These are phyloP conservation scores for Halisarca cf. caerulea DNA, from an alignment of 37 sponge, comb jelly and placozoan species.

Conservation along the genomic window DNA sequence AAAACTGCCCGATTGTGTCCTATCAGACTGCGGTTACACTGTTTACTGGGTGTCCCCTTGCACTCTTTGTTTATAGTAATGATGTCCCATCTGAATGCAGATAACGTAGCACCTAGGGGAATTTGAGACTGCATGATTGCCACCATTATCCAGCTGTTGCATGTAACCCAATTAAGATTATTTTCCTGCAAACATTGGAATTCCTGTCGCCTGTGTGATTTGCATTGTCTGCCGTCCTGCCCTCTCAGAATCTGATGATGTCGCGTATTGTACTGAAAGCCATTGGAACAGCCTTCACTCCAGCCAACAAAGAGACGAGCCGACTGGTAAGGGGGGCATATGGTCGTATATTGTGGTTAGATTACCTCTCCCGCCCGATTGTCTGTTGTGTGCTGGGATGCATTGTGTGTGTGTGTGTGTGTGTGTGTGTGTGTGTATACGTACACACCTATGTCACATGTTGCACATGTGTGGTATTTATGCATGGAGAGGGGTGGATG, in stretches of 20 bases:
- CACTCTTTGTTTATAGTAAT: too few relatives aligned
- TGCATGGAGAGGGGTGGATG: not conserved
- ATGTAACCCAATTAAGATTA: too few relatives aligned
- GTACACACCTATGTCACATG: not conserved
- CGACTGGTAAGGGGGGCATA: constrained; percentile 59
- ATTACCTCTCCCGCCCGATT: not conserved
- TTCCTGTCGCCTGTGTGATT: too few relatives aligned
- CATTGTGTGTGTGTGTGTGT: not conserved
- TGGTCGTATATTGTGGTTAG: not conserved
- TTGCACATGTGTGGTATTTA: not conserved
- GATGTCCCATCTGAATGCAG: too few relatives aligned
- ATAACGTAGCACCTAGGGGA: too few relatives aligned
- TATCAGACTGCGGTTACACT: too few relatives aligned
- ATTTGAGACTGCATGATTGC: too few relatives aligned
- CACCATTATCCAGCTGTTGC: too few relatives aligned
- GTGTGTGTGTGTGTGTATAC: not conserved
- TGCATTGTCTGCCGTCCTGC: not conserved
- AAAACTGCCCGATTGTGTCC: too few relatives aligned
- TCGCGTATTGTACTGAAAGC: constrained; percentile 72
- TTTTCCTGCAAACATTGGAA: too few relatives aligned
- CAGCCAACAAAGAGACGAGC: constrained; percentile 69
- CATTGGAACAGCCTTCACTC: constrained; percentile 61
- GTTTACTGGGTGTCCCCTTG: too few relatives aligned
- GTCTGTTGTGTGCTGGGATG: not conserved
- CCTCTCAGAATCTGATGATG: constrained; percentile 27